A percentile compares a stretch with the other conserved stretches of the same genome.
These are phyloP conservation scores for Opisthocomus hoazin DNA, from an alignment of 2,113 vertebrate species.

Conservation along the genomic window DNA sequence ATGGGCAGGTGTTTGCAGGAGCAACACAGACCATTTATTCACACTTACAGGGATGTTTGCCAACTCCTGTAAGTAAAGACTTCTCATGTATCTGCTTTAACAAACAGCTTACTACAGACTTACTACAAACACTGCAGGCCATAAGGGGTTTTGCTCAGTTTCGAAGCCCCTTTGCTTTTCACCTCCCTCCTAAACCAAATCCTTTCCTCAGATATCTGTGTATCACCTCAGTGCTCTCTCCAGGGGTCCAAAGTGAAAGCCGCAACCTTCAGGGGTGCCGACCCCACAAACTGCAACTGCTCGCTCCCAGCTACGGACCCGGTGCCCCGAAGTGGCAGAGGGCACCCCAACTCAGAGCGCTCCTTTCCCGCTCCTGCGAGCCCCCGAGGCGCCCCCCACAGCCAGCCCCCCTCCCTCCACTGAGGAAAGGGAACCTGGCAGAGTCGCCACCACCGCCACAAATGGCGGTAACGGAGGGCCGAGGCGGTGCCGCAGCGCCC, in stretches of 20 bases:
- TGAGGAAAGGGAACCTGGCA: rapidly evolving
- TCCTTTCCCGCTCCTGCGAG: rapidly evolving
- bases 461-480: neutral
- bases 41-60: neutral
- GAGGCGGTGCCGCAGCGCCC: rapidly evolving
- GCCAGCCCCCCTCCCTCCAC: rapidly evolving
- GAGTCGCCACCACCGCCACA: rapidly evolving
- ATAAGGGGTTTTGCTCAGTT: neutral
- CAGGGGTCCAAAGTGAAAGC: neutral
- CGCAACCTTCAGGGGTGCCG: rapidly evolving
- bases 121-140: neutral
- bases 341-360: rapidly evolving
- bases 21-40: neutral
- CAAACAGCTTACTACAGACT: neutral
- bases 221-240: neutral
- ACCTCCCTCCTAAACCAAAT: neutral
- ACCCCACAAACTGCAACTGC: neutral
- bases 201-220: neutral
- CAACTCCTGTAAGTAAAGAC: neutral
- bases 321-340: rapidly evolving
- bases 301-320: rapidly evolving
- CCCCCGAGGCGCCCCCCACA: rapidly evolving
- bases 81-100: neutral
- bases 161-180: neutral
- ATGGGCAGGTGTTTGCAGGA: neutral